Percentiles rank a stretch among this genome's conserved stretches.
Evolutionary conservation across 2,888 invertebrate species (phyloP).

Genomic region (Morinoia aosen): DNA sequence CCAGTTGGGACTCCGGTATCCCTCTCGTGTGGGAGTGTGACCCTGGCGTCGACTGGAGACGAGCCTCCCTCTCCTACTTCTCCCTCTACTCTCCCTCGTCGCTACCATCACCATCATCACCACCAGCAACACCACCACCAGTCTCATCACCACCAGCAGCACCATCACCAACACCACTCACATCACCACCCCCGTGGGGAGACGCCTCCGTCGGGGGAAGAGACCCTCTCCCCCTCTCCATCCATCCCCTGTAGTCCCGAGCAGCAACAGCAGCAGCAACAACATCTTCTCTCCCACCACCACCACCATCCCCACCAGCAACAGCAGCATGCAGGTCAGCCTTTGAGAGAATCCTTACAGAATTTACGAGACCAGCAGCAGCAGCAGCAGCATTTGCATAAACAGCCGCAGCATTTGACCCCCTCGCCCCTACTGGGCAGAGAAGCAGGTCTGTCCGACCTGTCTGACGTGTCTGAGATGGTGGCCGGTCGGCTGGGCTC

Average conservation of each 20-base stretch:
- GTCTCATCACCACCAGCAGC: constrained; percentile 62
- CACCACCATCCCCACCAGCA: constrained; percentile 69
- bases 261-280: constrained; percentile 70
- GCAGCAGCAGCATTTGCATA: constrained; percentile 63
- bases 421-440: constrained; percentile 30
- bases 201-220: constrained; percentile 68
- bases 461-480: constrained; percentile 50
- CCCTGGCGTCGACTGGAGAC: constrained; percentile 76
- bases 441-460: constrained; percentile 59
- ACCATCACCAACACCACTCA: constrained; percentile 53
- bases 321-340: constrained; percentile 56
- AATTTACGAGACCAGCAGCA: constrained; percentile 68
- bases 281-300: constrained; percentile 70
- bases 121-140: constrained; percentile 61
- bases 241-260: constrained; percentile 69
- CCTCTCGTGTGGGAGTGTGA: constrained; percentile 72
- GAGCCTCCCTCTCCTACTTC: constrained; percentile 64
- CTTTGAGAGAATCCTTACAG: constrained; percentile 37
- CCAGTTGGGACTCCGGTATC: constrained; percentile 70
- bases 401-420: constrained; percentile 59
- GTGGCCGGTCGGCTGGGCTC: constrained; percentile 35
- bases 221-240: constrained; percentile 69
- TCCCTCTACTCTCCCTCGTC: constrained; percentile 51
- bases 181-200: constrained; percentile 66
- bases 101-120: constrained; percentile 63